These are phyloP conservation scores for Caloenas nicobarica DNA, from an alignment of 2,113 vertebrate species.

Conservation along the genomic window DNA sequence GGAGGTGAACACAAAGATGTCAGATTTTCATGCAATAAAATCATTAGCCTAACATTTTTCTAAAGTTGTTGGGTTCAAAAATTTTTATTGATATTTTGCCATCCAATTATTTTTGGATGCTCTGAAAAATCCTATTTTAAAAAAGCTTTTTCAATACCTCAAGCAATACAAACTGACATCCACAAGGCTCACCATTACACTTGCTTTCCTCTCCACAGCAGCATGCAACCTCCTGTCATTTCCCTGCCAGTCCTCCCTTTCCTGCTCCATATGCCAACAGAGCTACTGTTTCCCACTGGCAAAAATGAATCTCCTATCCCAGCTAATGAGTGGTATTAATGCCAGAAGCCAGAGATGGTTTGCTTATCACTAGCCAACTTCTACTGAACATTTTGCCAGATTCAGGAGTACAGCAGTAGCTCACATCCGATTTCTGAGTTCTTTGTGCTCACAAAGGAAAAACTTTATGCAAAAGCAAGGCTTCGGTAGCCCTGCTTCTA, in stretches of 20 bases:
- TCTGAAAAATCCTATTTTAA: neutral
- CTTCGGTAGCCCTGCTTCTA: neutral
- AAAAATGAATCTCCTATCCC: neutral
- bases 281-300: neutral
- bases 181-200: neutral
- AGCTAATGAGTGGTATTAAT: neutral
- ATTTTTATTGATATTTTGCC: neutral
- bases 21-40: neutral
- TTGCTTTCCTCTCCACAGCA: neutral
- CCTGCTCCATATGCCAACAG: neutral
- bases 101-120: neutral
- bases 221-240: neutral
- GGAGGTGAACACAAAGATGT: neutral
- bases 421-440: neutral
- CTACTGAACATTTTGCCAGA: neutral
- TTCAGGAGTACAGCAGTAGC: neutral
- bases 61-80: neutral
- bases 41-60: neutral
- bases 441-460: neutral
- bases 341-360: neutral
- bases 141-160: neutral
- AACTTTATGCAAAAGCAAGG: neutral
- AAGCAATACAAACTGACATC: neutral
- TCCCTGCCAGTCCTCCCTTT: neutral
- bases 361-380: neutral